Evolutionary conservation across 2,113 vertebrate species (phyloP).

Genomic region (Varanus komodoensis): DNA sequence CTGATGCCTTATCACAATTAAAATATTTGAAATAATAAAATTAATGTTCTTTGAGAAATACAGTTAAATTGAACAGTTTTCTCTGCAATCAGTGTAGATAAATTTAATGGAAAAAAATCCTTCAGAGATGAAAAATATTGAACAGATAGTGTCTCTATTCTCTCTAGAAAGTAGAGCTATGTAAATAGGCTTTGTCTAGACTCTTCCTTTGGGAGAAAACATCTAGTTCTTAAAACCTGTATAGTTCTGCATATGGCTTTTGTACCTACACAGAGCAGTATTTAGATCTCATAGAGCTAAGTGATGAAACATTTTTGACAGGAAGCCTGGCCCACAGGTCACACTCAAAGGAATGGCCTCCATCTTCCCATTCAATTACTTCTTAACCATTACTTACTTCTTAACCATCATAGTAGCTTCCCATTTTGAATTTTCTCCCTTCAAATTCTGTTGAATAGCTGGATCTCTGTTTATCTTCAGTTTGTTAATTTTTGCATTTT

Average conservation of each 20-base stretch:
- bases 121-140: background rate
- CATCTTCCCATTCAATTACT: background rate
- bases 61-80: background rate
- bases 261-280: no score
- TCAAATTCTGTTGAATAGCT: no score
- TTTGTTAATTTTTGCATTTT: no score
- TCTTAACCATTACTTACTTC: background rate
- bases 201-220: background rate
- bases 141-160: background rate
- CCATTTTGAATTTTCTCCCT: no score
- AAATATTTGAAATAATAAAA: background rate
- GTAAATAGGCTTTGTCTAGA: background rate
- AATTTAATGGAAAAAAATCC: background rate
- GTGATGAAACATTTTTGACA: background rate
- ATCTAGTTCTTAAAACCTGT: no score
- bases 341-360: no score
- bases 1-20: background rate
- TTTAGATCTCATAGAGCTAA: background rate
- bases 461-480: no score
- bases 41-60: background rate
- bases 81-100: background rate
- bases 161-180: background rate
- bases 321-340: no score
- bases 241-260: no score
- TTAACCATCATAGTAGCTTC: no score